phyloP scores from a whole-genome alignment of 2,113 vertebrate species.

The Daboia siamensis region DNA sequence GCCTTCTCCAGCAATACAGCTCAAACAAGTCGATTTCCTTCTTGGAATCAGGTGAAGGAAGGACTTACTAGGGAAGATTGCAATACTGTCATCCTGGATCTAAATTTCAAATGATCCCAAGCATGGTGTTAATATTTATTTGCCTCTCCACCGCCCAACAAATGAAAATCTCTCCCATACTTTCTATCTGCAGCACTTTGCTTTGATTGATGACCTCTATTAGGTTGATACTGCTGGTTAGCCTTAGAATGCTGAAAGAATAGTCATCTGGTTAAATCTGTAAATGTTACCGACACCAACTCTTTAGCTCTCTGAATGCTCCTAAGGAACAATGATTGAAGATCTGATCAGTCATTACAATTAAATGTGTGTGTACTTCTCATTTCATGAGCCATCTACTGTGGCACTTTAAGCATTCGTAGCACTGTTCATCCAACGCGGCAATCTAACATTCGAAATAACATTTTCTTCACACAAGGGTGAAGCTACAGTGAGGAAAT shows the following conservation, averaged over 20 bases:
- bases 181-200: conserved; percentile 44
- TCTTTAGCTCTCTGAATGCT: conserved; percentile 63
- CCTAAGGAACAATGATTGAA: conserved; percentile 56
- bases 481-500: conserved; percentile 62
- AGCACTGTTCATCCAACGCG: conserved; percentile 54
- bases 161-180: conserved; percentile 64
- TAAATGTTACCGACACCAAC: conserved; percentile 46
- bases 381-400: conserved; percentile 67
- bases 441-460: conserved; percentile 59
- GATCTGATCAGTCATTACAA: conserved; percentile 69
- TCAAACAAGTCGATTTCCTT: background rate
- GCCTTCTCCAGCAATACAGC: background rate
- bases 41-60: conserved; percentile 27
- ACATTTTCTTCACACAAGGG: conserved; percentile 48
- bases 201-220: conserved; percentile 61
- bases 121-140: conserved; percentile 57
- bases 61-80: conserved; percentile 36
- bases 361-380: conserved; percentile 64
- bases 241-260: conserved; percentile 55
- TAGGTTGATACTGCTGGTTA: conserved; percentile 53
- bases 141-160: conserved; percentile 45
- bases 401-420: conserved; percentile 57
- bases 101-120: conserved; percentile 54
- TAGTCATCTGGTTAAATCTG: conserved; percentile 57
- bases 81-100: conserved; percentile 29